Base-by-base conservation (phyloP, 2,797 vertebrate species). In the Clarias pachynema region DNA sequence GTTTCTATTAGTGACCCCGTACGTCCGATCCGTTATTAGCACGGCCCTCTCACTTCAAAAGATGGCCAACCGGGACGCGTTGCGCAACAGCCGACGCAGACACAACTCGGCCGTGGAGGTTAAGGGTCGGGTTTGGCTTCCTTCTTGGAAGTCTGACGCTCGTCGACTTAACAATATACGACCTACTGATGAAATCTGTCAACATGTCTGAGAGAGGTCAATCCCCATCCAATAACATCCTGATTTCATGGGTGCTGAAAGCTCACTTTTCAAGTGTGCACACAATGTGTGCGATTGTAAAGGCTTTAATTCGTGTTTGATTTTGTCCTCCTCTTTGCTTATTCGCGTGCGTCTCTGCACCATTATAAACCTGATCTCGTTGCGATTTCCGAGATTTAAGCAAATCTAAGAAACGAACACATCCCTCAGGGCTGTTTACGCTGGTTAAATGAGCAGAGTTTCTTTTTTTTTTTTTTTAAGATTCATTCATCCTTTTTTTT, bases 1-100 rank as follows among this genome's bases (percentile, higher is more conserved):
- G 92, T 94, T 93, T 94, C 93, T 92, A 90, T 90, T 90, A 90
- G 91, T 90, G 86, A 92, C 89, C 90, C 89, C 84, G 40, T 86
- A 90, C 86, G 88, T 93, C 91, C 85, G 90, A 91, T 94, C 91
- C 87, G 91, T 94, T 94, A 93, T 93, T 92, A 92, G 92, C 89
- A 81, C 81, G 87, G 90, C 91, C 89, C 92, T 88, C 87, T 73
- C 84, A 90, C 92, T 94, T 94, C 92, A 93, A 93, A 44, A 94
- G 93, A 84, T 69, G 85, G 86, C 89, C 86, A 89, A 86, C 91
- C 93, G 90, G 92, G 84, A 74, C 37, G 44, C 44, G 31, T 87
- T 94, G 92, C 90, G 91, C 93, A 82, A 91, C 91, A 26, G 83
- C 79, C 1, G 37, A 85, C 85, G 87, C 90, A 85, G 94, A 92